phyloP scores from a whole-genome alignment of 2,797 vertebrate species.

The Selene dorsalis region DNA sequence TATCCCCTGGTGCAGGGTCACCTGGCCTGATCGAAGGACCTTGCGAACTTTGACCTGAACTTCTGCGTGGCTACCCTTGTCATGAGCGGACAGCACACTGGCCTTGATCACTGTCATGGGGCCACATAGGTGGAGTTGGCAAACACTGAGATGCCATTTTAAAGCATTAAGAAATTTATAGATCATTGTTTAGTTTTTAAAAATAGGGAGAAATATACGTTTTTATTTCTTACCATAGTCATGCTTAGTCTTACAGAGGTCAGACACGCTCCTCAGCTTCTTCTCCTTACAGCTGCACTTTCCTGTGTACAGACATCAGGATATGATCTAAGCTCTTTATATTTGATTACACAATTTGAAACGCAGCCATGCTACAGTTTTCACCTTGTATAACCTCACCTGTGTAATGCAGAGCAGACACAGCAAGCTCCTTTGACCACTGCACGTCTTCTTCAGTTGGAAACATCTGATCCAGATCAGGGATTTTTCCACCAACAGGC shows the following conservation, averaged over 20 bases:
- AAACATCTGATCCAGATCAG: constrained; percentile 80
- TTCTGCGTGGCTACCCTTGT: constrained; percentile 93
- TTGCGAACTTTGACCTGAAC: constrained; percentile 91
- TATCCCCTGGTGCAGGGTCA: constrained; percentile 83
- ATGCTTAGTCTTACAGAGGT: constrained; percentile 91
- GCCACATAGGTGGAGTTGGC: constrained; percentile 5
- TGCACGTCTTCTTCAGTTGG: constrained; percentile 81
- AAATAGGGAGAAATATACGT: accelerated
- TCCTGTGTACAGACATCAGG: constrained; percentile 74
- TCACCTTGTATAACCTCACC: constrained; percentile 73
- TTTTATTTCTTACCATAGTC: constrained; percentile 87
- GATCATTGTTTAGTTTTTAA: background rate
- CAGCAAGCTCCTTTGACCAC: constrained; percentile 87
- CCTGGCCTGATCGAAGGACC: constrained; percentile 85
- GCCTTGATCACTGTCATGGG: constrained; percentile 88
- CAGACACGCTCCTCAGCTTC: constrained; percentile 84
- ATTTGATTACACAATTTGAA: background rate
- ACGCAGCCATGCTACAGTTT: no score
- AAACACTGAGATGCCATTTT: background rate
- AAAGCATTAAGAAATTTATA: background rate
- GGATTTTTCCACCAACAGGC: constrained; percentile 89
- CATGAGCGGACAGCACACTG: constrained; percentile 90
- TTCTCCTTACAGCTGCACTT: constrained; percentile 92
- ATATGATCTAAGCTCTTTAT: background rate
- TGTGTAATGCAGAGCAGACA: constrained; percentile 89